Base-by-base conservation (phyloP, 2,888 invertebrate genomes). In the Andrena minutula region DNA sequence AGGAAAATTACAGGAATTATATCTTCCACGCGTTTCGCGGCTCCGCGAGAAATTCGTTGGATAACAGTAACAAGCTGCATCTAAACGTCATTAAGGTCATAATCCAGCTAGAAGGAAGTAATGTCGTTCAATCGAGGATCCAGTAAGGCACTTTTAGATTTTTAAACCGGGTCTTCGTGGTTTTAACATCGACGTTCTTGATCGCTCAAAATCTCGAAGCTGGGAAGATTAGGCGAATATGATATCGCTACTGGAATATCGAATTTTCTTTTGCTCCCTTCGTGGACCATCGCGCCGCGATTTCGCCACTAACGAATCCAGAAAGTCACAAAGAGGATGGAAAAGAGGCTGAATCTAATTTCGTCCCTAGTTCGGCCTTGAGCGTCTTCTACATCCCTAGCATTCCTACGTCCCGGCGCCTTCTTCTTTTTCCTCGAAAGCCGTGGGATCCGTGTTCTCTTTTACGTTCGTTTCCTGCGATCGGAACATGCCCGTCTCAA, bases 361-460 rank as follows among this genome's bases (percentile, higher is more conserved):
- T 75, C 72, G 88, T 88, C 87, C 47, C 69, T 82, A 78, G 75
- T 61, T 66, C 85, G 87, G 82, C 88, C 88, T 88, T 88, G 87
- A 82, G 75, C 47, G 63, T 82, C 82, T 82, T 86, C 79, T 32
- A 61, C 83, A 74, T 85, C 85, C 83, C 85, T 64, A 51, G 49
- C 80, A 76, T 83, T 88, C 79, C 83, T 41, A 51, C 77, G 61
- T 70, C 80, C 84, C 72, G 63, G 47, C 58, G 56, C 23, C 56
- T 56, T 56, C 56, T 56, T 56, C 10, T 41, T 41, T 41, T 69
- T 61, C 79, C 28, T 83, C 71, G 79, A 78, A 79, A 78, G 63
- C 76, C 64, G 26, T 63, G 63, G 70, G 60, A 69, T 53, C 63
- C 66, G 51, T 51, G 58, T 26, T 58, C 56, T 51, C 35, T 56